Conservation (phyloP, 2,888 invertebrate species). For the Pandemis heparana region DNA sequence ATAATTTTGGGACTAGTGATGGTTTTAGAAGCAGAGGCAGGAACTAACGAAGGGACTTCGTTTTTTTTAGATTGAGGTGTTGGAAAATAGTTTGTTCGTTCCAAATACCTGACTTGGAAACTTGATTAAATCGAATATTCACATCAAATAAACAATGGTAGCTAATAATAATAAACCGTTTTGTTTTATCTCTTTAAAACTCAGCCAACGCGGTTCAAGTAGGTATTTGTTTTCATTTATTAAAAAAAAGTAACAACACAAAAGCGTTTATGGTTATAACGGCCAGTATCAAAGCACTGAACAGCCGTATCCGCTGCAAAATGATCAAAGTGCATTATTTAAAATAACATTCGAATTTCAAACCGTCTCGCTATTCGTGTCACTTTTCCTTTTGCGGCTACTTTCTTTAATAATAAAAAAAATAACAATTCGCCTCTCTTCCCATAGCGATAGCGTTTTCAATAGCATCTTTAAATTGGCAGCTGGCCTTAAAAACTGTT, state of each 20-base stretch:
- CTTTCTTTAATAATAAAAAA: constrained; percentile 37
- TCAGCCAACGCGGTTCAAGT: background rate
- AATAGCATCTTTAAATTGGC: constrained; percentile 18
- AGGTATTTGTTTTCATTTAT: constrained; percentile 2
- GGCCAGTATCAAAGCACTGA: constrained; percentile 13
- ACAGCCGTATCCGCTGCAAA: background rate
- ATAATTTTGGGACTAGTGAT: background rate
- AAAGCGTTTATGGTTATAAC: constrained; percentile 13
- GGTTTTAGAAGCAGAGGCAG: too few relatives aligned
- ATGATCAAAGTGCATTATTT: constrained; percentile 9
- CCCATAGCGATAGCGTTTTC: constrained; percentile 26
- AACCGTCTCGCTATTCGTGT: constrained; percentile 31
- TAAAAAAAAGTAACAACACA: constrained; percentile 16
- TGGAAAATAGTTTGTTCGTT: background rate
- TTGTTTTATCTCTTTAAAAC: background rate
- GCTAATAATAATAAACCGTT: background rate
- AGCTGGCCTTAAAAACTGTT: constrained; percentile 6
- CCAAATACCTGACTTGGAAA: background rate
- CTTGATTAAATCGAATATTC: background rate
- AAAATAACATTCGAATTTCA: constrained; percentile 28
- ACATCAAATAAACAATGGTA: background rate
- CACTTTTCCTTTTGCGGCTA: constrained; percentile 38
- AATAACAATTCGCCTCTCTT: constrained; percentile 38
- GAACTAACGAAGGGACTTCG: too few relatives aligned
- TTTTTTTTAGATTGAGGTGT: background rate